Evolutionary conservation across 2,797 vertebrate species (phyloP).

Genomic region (Anabas testudineus): DNA sequence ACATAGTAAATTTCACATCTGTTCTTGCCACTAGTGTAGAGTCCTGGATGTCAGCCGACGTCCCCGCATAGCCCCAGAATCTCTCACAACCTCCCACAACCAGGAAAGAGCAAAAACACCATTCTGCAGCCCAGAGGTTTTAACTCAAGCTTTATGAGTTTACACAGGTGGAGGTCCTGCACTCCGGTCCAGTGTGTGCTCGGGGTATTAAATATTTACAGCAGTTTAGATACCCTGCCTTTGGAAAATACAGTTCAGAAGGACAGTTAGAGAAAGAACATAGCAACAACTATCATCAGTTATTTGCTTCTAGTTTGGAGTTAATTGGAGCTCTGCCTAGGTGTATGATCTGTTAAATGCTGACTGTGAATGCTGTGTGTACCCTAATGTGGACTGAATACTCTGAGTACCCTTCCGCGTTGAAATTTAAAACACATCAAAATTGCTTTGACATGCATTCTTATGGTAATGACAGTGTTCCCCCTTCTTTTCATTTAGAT

Average conservation of each 20-base stretch:
- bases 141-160: conserved; percentile 66
- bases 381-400: conserved; percentile 47
- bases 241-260: conserved; percentile 52
- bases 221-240: conserved; percentile 53
- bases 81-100: conserved; percentile 52
- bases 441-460: conserved; percentile 75
- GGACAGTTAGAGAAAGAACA: conserved; percentile 26
- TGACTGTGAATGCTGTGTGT: conserved; percentile 45
- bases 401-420: conserved; percentile 28
- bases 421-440: conserved; percentile 74
- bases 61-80: conserved; percentile 63
- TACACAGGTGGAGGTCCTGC: conserved; percentile 75
- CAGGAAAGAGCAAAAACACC: conserved; percentile 48
- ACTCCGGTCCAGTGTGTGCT: conserved; percentile 51
- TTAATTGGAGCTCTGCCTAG: conserved; percentile 49
- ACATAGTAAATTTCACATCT: conserved; percentile 70
- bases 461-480: conserved; percentile 71
- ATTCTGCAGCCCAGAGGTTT: conserved; percentile 56
- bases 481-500: conserved; percentile 61
- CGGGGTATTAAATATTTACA: conserved; percentile 69
- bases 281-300: conserved; percentile 48
- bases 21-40: conserved; percentile 50
- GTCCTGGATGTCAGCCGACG: conserved; percentile 55
- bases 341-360: conserved; percentile 64
- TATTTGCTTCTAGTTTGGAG: conserved; percentile 46